Evolutionary conservation across 2,113 vertebrate species (phyloP), one percentile per base, ranked within the genome.

Genomic region (Strix aluco): DNA sequence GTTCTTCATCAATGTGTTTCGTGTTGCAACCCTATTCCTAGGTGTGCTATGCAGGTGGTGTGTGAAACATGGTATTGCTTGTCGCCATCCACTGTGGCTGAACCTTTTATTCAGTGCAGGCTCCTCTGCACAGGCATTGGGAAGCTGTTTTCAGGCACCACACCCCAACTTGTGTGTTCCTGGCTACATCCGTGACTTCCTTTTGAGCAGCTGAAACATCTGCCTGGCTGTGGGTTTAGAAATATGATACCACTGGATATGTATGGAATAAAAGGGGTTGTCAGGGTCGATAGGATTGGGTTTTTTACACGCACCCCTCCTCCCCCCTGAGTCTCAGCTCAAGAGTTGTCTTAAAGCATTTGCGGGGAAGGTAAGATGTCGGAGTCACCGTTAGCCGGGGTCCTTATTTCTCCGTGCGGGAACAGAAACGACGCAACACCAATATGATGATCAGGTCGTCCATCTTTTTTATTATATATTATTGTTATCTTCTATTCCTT

Each of bases 181-280:
- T 65, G 62, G 49, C 27, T 15, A 0, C 2, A 10, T 25, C 46
- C 4, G 1, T 11, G 22, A 9, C 58, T 90, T 72, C 46, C 9
- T 51, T 54, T 19, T 61, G 57, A 75, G 85, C 15, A 2, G 11
- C 47, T 65, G 71, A 49, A 86, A 73, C 30, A 27, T 49, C 54
- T 88, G 63, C 66, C 44, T 42, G 62, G 49, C 12, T 13, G 20
- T 46, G 49, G 52, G 36, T 57, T 86, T 52, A 44, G 62, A 34
- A 51, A 63, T 14, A 13, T 0, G 9, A 21, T 3, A 1, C 0
- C 15, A 29, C 29, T 0, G 1, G 82, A 16, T 52, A 23, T 0
- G 0, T 36, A 27, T 7, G n/a, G 46, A 44, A 27, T 14, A 26
- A 36, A 73, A 66, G 20, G 5, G 4, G 12, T 58, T 71, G 42